Conservation (phyloP, 2,113 vertebrate species). For the Pardalotus punctatus region DNA sequence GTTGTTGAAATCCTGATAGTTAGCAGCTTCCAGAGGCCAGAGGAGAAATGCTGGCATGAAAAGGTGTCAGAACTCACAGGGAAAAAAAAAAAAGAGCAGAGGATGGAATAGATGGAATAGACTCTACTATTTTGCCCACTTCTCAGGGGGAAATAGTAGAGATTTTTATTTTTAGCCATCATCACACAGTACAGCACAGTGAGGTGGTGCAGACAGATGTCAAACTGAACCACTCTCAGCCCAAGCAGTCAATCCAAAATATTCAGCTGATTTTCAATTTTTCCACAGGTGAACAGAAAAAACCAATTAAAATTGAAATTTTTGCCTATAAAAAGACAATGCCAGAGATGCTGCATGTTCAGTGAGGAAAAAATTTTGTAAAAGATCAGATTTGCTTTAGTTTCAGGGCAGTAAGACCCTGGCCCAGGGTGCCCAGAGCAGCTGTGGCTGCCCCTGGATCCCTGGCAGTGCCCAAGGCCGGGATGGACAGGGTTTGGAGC, state of each 20-base stretch:
- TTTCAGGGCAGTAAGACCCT: not conserved
- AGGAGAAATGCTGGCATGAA: not conserved
- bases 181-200: not conserved
- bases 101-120: not conserved
- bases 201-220: not conserved
- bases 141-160: not conserved
- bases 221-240: not conserved
- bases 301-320: not conserved
- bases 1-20: not conserved
- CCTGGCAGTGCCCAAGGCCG: not conserved
- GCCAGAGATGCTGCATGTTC: not conserved
- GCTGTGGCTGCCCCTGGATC: not conserved
- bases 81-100: accelerated
- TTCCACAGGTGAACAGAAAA: not conserved
- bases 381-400: not conserved
- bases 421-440: not conserved
- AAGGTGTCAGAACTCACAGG: not conserved
- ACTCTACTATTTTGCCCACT: not conserved
- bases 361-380: not conserved
- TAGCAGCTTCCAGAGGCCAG: not conserved
- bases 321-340: not conserved
- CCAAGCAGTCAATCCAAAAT: not conserved
- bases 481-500: accelerated
- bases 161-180: not conserved
- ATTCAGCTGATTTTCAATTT: not conserved